phyloP scores from a whole-genome alignment of 2,888 invertebrate species.

The Melanostoma mellinum region DNA sequence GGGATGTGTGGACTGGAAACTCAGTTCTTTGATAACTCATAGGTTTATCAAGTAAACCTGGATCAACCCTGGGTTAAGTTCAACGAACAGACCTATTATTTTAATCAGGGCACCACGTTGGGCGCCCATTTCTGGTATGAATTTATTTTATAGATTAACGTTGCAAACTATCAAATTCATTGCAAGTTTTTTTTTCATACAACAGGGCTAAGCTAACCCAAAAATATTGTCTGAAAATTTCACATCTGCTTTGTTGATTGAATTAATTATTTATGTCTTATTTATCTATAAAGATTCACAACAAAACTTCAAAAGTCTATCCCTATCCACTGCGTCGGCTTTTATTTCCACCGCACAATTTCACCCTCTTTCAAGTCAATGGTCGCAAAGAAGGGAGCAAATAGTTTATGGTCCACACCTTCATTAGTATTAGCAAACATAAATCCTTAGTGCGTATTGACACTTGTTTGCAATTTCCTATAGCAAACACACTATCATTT shows the following conservation, averaged over 20 bases:
- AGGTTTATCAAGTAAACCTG: too few species aligned
- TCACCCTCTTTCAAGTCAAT: slow-evolving; percentile 15
- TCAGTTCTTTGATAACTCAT: too few species aligned
- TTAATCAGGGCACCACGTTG: too few species aligned
- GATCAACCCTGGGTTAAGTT: too few species aligned
- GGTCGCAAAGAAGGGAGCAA: background rate
- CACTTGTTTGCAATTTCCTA: slow-evolving; percentile 53
- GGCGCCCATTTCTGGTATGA: slow-evolving; percentile 24
- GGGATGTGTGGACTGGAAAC: too few species aligned
- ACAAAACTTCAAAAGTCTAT: background rate
- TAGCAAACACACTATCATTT: slow-evolving; percentile 9
- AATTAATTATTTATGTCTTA: slow-evolving; percentile 19
- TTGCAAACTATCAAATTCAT: too few species aligned
- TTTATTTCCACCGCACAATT: background rate
- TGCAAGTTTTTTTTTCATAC: too few species aligned
- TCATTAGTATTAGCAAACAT: slow-evolving; percentile 55
- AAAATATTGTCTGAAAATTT: slow-evolving; percentile 1
- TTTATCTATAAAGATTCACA: background rate
- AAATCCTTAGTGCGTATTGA: slow-evolving; percentile 22
- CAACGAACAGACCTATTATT: too few species aligned
- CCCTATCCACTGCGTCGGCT: background rate
- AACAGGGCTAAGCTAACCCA: background rate
- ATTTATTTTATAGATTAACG: background rate
- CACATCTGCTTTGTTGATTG: slow-evolving; percentile 12
- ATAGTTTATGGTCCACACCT: slow-evolving; percentile 7